These are phyloP conservation scores for Andrena dorsata DNA, from an alignment of 2,888 invertebrate genomes.

Conservation along the genomic window DNA sequence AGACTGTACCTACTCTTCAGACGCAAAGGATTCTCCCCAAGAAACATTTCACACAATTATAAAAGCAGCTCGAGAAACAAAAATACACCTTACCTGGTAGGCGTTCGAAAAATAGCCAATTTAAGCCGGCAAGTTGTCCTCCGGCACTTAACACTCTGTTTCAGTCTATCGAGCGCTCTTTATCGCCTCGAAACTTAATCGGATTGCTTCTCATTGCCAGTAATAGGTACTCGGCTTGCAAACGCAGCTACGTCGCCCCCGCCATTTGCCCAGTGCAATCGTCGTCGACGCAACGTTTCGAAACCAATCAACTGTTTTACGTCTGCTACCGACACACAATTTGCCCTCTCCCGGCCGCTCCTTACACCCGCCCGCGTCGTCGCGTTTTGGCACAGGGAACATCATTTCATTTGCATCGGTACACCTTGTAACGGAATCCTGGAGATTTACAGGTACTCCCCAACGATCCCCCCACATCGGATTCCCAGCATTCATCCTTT, in stretches of 20 bases:
- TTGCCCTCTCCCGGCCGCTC: constrained; percentile 51
- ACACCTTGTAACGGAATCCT: constrained; percentile 26
- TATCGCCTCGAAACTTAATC: constrained; percentile 45
- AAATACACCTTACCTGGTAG: neutral
- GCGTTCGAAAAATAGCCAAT: neutral
- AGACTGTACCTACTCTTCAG: too few species aligned
- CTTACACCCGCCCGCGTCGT: constrained; percentile 19
- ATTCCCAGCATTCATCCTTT: neutral
- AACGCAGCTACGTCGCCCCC: constrained; percentile 18
- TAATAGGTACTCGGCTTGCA: constrained; percentile 29
- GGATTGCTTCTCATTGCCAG: constrained; percentile 42
- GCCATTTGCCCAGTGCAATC: constrained; percentile 22
- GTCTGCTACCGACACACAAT: constrained; percentile 72
- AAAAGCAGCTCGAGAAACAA: too few species aligned
- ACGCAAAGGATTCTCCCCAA: too few species aligned
- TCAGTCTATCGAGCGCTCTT: constrained; percentile 34
- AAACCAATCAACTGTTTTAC: constrained; percentile 77
- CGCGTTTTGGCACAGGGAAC: constrained; percentile 9
- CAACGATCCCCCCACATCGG: neutral
- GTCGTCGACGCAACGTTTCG: constrained; percentile 39
- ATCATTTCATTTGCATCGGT: constrained; percentile 51
- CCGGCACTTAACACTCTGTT: constrained; percentile 36
- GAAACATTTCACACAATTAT: too few species aligned
- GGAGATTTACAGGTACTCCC: constrained; percentile 35
- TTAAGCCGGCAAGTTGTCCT: neutral